A percentile compares a stretch with the other conserved stretches of the same genome.
phyloP scores from a whole-genome alignment of 2,888 invertebrate species.

The Pemphredon lugubris region DNA sequence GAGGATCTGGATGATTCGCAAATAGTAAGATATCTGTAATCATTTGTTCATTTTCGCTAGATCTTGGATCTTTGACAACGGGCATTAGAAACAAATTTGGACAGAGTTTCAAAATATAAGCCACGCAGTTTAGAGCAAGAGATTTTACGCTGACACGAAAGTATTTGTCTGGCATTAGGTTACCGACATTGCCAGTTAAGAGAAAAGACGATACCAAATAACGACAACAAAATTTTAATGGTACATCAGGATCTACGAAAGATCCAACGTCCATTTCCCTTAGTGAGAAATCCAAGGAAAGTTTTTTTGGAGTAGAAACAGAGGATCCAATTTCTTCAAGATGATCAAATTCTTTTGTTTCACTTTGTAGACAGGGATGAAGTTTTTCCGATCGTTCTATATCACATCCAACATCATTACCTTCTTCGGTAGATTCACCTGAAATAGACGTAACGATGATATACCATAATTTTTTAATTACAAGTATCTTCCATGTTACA shows the following conservation, averaged over 20 bases:
- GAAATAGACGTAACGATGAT: conserved; percentile 28
- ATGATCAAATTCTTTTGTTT: conserved; percentile 64
- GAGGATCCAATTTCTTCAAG: conserved; percentile 66
- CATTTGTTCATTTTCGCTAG: conserved; percentile 81
- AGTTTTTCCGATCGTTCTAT: conserved; percentile 65
- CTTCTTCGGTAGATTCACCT: conserved; percentile 70
- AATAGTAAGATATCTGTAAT: conserved; percentile 88
- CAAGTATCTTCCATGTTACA: neutral
- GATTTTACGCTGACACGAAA: conserved; percentile 95
- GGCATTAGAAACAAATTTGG: conserved; percentile 87
- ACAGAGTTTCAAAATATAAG: conserved; percentile 87
- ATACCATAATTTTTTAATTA: neutral
- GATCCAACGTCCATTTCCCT: conserved; percentile 86
- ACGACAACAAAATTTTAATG: conserved; percentile 88
- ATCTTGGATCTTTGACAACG: conserved; percentile 76
- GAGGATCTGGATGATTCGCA: conserved; percentile 89
- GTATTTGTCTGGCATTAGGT: conserved; percentile 87
- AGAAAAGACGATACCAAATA: conserved; percentile 89
- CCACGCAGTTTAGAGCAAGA: conserved; percentile 90
- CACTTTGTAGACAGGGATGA: conserved; percentile 43
- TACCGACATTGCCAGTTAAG: conserved; percentile 84
- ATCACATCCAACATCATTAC: conserved; percentile 72
- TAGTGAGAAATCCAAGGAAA: conserved; percentile 63
- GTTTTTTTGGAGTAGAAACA: conserved; percentile 63
- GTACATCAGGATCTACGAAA: conserved; percentile 85